Evolutionary conservation across 2,888 invertebrate species (phyloP).

Genomic region (Acleris cristana): DNA sequence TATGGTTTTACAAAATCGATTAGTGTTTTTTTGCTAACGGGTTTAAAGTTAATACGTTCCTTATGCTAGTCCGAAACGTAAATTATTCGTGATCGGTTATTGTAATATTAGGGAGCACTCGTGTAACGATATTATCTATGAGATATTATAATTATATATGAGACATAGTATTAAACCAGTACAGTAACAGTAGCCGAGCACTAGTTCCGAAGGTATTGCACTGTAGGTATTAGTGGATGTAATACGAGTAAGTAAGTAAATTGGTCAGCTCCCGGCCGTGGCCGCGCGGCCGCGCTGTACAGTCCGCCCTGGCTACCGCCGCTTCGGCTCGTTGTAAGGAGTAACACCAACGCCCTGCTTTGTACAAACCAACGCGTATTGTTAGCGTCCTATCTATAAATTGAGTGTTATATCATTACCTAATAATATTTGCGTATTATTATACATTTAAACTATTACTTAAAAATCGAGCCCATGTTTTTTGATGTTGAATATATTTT

Average conservation of each 20-base stretch:
- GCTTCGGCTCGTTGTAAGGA: constrained; percentile 73
- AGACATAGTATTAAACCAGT: constrained; percentile 49
- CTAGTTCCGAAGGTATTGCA: constrained; percentile 61
- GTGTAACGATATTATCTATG: constrained; percentile 68
- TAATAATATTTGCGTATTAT: constrained; percentile 59
- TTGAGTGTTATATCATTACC: constrained; percentile 53
- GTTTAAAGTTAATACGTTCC: constrained; percentile 57
- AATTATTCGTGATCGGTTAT: constrained; percentile 43
- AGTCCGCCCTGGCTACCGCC: constrained; percentile 61
- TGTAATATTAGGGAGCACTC: constrained; percentile 43
- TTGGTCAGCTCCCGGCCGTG: constrained; percentile 51
- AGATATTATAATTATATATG: constrained; percentile 72
- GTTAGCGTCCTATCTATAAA: constrained; percentile 47
- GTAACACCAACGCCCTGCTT: constrained; percentile 73
- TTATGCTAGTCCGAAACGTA: constrained; percentile 61
- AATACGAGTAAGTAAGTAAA: constrained; percentile 40
- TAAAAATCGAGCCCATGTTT: not conserved
- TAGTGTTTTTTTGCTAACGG: constrained; percentile 49
- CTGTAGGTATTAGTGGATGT: constrained; percentile 55
- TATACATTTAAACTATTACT: constrained; percentile 42
- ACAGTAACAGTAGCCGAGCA: constrained; percentile 46
- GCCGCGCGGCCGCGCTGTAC: constrained; percentile 46
- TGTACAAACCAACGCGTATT: constrained; percentile 50
- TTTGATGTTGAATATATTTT: constrained; percentile 5
- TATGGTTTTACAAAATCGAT: constrained; percentile 46